phyloP scores from a whole-genome alignment of 2,888 invertebrate genomes.

The Rhaphigaster nebulosa region DNA sequence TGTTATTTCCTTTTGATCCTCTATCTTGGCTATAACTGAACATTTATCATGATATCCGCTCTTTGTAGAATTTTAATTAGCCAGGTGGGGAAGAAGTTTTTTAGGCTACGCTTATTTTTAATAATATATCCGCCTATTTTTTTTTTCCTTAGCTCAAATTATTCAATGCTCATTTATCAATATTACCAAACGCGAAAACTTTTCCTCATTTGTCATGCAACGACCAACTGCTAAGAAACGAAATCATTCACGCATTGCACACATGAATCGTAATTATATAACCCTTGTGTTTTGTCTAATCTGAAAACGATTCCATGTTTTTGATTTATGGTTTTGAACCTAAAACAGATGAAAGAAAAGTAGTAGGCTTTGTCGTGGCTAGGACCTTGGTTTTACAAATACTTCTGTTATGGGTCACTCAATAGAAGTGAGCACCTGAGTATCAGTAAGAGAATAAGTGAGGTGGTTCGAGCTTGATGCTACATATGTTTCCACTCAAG shows the following conservation, averaged over 20 bases:
- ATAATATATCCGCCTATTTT: neutral
- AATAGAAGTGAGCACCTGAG: no score
- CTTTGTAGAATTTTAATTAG: conserved; percentile 48
- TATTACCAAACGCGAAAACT: neutral
- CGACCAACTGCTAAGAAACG: neutral
- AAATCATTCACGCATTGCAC: neutral
- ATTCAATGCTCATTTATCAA: neutral
- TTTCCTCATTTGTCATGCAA: neutral
- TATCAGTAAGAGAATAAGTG: no score
- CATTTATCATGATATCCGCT: conserved; percentile 47
- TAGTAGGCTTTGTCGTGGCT: no score
- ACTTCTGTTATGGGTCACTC: no score
- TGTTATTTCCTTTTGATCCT: conserved; percentile 46
- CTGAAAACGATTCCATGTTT: no score
- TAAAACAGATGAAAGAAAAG: no score
- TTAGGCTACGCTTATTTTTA: neutral
- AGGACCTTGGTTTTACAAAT: no score
- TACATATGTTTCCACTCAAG: no score
- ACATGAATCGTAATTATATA: neutral
- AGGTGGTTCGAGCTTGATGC: no score
- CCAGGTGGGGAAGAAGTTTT: conserved; percentile 9
- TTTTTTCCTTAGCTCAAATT: neutral
- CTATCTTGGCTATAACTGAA: neutral
- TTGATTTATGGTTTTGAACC: no score
- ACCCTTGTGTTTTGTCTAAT: no score